phyloP scores from a whole-genome alignment of 1,140 invertebrate species.

The Tachypleus tridentatus region DNA sequence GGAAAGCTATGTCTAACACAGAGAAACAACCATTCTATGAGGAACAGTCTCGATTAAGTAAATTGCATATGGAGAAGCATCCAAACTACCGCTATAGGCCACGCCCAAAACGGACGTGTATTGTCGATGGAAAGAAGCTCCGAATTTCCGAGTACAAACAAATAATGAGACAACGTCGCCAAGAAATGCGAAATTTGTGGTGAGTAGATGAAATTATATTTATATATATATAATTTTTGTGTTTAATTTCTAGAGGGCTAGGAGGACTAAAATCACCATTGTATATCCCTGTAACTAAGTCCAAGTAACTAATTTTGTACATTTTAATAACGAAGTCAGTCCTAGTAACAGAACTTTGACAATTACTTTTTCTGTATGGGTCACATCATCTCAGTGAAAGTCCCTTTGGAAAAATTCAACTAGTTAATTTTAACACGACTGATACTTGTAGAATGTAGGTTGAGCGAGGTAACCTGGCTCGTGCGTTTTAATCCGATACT shows the following conservation, averaged over 20 bases:
- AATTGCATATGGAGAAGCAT: constrained; percentile 48
- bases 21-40: constrained; percentile 51
- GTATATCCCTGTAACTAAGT: neutral
- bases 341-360: neutral
- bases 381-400: neutral
- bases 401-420: too few relatives aligned
- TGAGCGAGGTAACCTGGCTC: too few relatives aligned
- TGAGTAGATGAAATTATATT: constrained; percentile 8
- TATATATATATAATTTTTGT: too few relatives aligned
- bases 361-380: neutral
- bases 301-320: neutral
- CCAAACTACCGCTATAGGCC: constrained; percentile 43
- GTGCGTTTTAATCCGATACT: too few relatives aligned
- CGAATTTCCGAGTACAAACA: constrained; percentile 32
- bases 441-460: too few relatives aligned
- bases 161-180: constrained; percentile 26
- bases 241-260: neutral
- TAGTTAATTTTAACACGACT: too few relatives aligned
- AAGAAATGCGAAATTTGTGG: constrained; percentile 27
- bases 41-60: constrained; percentile 46
- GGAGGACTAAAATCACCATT: neutral
- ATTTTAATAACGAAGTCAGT: neutral
- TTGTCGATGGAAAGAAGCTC: constrained; percentile 47
- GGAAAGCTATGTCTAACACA: constrained; percentile 45
- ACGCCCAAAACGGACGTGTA: constrained; percentile 45